Base-by-base conservation (phyloP, 2,113 vertebrate genomes). In the Oncorhynchus tshawytscha region DNA sequence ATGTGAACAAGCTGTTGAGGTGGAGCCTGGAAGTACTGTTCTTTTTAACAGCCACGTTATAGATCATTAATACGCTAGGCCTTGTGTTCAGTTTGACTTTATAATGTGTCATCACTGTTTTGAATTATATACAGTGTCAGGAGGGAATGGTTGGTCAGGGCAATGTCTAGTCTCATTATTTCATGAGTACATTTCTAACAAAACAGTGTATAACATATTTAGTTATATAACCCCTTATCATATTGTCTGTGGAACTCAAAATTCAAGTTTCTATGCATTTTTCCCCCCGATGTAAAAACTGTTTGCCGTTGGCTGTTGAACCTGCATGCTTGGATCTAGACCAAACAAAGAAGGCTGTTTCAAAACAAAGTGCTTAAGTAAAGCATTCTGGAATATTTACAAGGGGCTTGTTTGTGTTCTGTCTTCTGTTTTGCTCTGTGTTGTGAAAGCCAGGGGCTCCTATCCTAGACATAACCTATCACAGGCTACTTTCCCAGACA, bases 1-100 rank as follows among this genome's bases (percentile, higher is more conserved):
- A 91, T 81, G 64, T 74, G 78, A 86, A 71, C 78, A 88, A 89
- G 88, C 87, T 90, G 87, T 86, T 81, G 66, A 29, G 4, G 65
- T 48, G 57, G 74, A 68, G 20, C 78, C 48, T 34, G 80, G 11
- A 57, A 7, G 20, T 29, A 13, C 25, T 34, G 25, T 3, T 54
- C 24, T 51, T 54, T 45, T 11, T 7, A 67, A 25, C 29, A 31
- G 29, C 16, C 18, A 29, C 16, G 8, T 67, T 29, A 5, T 4
- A 3, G 5, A 27, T 67, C 25, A 5, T 67, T 29, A 31, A 25
- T 18, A 67, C 25, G 18, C 54, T 57, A 20, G n/a, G 2, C 59
- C 59, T 62, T 8, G n/a, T 22, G 39, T 45, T 45, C 11, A 45
- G 39, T 45, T 45, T 45, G 39, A 45, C n/a, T n/a, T 62, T 62